A percentile compares a stretch with the other conserved stretches of the same genome.
phyloP scores from a whole-genome alignment of 2,888 invertebrate genomes.

The Agrotis ipsilon region DNA sequence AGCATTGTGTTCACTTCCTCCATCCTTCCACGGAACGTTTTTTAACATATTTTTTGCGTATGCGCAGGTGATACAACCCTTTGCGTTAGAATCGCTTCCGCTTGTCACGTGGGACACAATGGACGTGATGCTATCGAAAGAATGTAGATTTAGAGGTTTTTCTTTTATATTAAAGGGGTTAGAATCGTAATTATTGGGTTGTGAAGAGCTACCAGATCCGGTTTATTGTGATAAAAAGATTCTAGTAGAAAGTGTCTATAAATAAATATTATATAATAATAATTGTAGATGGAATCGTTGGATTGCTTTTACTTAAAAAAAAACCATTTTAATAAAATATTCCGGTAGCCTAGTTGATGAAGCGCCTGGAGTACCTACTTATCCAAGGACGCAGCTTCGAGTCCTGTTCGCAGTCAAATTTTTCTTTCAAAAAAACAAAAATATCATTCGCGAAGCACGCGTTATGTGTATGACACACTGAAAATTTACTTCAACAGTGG shows the following conservation, averaged over 20 bases:
- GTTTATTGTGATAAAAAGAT: constrained; percentile 18
- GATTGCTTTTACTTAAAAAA: neutral
- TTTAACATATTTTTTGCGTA: constrained; percentile 72
- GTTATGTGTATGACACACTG: no score
- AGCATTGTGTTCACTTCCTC: constrained; percentile 68
- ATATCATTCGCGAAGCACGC: no score
- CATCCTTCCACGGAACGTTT: constrained; percentile 71
- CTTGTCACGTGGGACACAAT: constrained; percentile 73
- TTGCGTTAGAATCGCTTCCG: constrained; percentile 78
- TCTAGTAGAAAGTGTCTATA: constrained; percentile 13
- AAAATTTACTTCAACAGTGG: no score
- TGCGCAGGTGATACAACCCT: constrained; percentile 86
- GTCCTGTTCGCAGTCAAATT: no score
- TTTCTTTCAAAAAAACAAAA: no score
- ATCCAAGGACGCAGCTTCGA: no score
- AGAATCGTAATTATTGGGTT: constrained; percentile 52
- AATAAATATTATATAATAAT: neutral
- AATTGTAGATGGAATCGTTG: neutral
- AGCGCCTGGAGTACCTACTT: no score
- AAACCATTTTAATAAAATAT: no score
- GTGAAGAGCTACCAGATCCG: constrained; percentile 32
- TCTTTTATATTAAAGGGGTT: constrained; percentile 35
- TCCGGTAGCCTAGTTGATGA: no score
- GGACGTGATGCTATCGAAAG: constrained; percentile 74
- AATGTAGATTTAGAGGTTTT: constrained; percentile 64